Evolutionary conservation across 92 coral and sea anemone species (phyloP).

Genomic region (Porites cylindrica): DNA sequence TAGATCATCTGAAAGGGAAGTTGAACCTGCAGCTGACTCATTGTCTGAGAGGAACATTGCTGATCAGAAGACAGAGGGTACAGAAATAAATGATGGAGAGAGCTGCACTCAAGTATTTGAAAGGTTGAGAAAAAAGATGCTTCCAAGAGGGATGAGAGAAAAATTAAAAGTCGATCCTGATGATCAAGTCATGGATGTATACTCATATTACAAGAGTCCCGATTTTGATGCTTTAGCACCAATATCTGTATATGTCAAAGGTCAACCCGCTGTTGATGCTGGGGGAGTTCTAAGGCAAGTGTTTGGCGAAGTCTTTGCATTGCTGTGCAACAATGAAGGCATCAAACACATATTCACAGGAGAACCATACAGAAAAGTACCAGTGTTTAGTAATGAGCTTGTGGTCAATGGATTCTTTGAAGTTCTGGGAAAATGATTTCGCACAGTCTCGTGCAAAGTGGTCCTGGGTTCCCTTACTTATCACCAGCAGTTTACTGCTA

Average conservation of each 20-base stretch:
- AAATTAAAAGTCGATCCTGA: conserved; percentile 60
- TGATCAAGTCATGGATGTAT: conserved; percentile 55
- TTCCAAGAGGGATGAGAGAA: conserved; percentile 43
- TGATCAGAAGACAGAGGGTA: not conserved
- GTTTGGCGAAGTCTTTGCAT: conserved; percentile 44
- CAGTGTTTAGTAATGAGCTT: conserved; percentile 1
- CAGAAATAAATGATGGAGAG: not conserved
- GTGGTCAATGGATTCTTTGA: conserved; percentile 60
- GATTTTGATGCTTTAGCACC: conserved; percentile 52
- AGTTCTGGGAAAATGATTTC: conserved; percentile 61
- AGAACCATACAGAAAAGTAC: conserved; percentile 30
- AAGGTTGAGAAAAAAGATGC: conserved; percentile 8
- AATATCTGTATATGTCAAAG: conserved; percentile 42
- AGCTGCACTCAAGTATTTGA: not conserved
- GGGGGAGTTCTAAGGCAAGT: conserved; percentile 71
- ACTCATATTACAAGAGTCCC: conserved; percentile 45
- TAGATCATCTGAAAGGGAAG: too few species aligned
- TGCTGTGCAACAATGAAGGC: conserved; percentile 34
- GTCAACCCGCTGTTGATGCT: conserved; percentile 60
- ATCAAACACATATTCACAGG: conserved; percentile 40
- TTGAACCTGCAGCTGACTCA: too few species aligned
- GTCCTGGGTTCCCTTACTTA: conserved; percentile 71
- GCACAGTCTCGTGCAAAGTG: conserved; percentile 67
- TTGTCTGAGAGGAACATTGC: too few species aligned
- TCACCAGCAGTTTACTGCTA: conserved; percentile 60